Evolutionary conservation across 92 coral and sea anemone genomes (phyloP), one percentile per base, ranked within the genome.

Genomic region (Pocillopora grandis): DNA sequence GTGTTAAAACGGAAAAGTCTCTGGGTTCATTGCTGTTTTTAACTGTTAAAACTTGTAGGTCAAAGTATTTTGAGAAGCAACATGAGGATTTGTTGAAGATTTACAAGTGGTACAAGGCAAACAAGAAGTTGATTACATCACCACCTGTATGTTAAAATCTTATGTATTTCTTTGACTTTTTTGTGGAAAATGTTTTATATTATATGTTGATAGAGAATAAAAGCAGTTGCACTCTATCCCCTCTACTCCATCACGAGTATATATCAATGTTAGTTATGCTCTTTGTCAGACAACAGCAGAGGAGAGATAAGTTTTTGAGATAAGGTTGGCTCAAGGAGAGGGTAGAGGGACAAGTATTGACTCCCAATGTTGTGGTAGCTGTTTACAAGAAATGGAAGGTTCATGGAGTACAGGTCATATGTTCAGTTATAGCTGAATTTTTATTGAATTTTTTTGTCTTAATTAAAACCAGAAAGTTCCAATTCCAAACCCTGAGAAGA

Each of bases 21-120:
- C 31, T 19, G 23, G 3, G 16, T 57, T 17, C 14, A 15, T 18
- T 18, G 5, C 20, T 74, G 15, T 20, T 65, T 60, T 7, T 18
- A 58, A 13, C n/a, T 9, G n/a, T 63, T 79, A 70, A 0, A 10
- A 49, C 16, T n/a, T 75, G 35, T 75, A 94, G 98, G 87, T 92
- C 97, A 81, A 92, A 76, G 71, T 92, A 86, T 84, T 81, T 83
- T 79, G 98, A 96, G 67, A 96, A 92, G 79, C 99, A 96, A 81
- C 90, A 88, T 66, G 96, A 96, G 84, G 99, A 96, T 89, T 84
- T 96, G 63, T 82, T 85, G 80, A 96, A 96, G 89, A 89, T 96
- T 77, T 96, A 85, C 91, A 95, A 90, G 61, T 96, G 99, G 99
- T 96, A 92, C 87, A 86, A 66, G 63, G 98, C 98, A 56, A 94